phyloP scores from a whole-genome alignment of 2,888 invertebrate genomes.

The Eretmocerus hayati region DNA sequence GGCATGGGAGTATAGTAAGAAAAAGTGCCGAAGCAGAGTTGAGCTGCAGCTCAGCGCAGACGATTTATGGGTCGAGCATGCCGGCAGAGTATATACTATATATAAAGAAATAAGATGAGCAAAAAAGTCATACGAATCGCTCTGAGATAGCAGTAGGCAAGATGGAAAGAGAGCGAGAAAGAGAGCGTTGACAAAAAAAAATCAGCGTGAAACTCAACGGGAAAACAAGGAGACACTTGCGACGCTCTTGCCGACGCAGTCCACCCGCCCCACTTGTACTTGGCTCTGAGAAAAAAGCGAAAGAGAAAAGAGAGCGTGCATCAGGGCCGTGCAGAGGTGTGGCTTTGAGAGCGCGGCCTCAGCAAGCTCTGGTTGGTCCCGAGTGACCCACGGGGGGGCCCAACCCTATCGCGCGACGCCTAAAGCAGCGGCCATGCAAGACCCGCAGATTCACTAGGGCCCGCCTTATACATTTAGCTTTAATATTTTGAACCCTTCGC shows the following conservation, averaged over 20 bases:
- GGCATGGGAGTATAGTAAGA: slow-evolving; percentile 1
- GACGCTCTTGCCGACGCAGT: too few relatives aligned
- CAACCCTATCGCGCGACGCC: slow-evolving; percentile 9
- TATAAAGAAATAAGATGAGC: too few relatives aligned
- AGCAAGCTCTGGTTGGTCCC: slow-evolving; percentile 18
- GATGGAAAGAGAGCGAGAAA: too few relatives aligned
- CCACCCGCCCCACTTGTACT: too few relatives aligned
- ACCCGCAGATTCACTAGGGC: background rate
- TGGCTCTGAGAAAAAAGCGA: too few relatives aligned
- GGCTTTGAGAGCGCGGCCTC: slow-evolving; percentile 15
- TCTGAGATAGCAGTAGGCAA: too few relatives aligned
- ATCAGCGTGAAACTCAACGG: background rate
- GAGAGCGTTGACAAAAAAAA: slow-evolving; percentile 3
- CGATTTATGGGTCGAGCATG: slow-evolving; percentile 19
- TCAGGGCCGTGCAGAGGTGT: slow-evolving; percentile 17
- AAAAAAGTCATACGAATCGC: too few relatives aligned
- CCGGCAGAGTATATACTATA: too few relatives aligned
- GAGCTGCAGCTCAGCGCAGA: too few relatives aligned
- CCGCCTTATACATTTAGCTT: too few relatives aligned
- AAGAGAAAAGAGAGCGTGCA: background rate
- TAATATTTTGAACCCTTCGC: too few relatives aligned
- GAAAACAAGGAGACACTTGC: background rate
- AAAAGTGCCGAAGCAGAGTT: slow-evolving; percentile 14
- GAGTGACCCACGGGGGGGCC: slow-evolving; percentile 20
- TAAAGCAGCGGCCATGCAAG: background rate